These are phyloP conservation scores for Gymnopithys bicolor DNA, from an alignment of 2,797 vertebrate genomes.

Conservation along the genomic window DNA sequence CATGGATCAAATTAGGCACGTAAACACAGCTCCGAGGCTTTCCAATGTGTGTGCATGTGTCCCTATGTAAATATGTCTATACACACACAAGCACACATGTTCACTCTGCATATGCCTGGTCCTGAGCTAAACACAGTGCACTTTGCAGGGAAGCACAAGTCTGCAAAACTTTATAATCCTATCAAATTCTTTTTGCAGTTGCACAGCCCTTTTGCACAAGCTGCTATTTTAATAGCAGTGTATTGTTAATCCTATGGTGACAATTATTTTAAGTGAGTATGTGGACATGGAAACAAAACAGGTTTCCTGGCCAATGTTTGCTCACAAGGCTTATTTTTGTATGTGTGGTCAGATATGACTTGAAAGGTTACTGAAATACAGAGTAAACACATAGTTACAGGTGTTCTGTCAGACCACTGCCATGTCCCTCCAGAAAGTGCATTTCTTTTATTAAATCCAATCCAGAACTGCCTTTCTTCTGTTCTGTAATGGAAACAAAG, in stretches of 20 bases:
- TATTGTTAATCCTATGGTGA: neutral
- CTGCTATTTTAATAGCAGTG: neutral
- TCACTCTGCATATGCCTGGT: too few species aligned
- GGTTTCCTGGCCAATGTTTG: neutral
- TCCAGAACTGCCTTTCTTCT: constrained; percentile 94
- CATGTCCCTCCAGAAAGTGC: constrained; percentile 82
- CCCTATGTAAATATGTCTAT: rapidly evolving
- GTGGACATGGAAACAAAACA: neutral
- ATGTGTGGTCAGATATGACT: neutral
- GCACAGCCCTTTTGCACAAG: neutral
- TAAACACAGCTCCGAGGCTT: neutral
- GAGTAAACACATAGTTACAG: constrained; percentile 78
- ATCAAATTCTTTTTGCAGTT: neutral
- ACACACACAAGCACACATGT: rapidly evolving
- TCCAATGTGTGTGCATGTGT: neutral
- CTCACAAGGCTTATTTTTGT: neutral
- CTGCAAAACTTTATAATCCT: neutral
- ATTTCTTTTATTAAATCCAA: constrained; percentile 93
- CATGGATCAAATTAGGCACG: neutral
- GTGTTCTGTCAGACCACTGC: constrained; percentile 91
- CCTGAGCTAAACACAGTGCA: neutral
- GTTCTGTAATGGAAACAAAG: constrained; percentile 57
- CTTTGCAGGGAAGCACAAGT: neutral
- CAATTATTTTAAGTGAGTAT: neutral
- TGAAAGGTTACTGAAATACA: neutral